Evolutionary conservation across 1,140 invertebrate species (phyloP), one percentile per base, ranked within the genome.

Genomic region (Eulimnadia texana): DNA sequence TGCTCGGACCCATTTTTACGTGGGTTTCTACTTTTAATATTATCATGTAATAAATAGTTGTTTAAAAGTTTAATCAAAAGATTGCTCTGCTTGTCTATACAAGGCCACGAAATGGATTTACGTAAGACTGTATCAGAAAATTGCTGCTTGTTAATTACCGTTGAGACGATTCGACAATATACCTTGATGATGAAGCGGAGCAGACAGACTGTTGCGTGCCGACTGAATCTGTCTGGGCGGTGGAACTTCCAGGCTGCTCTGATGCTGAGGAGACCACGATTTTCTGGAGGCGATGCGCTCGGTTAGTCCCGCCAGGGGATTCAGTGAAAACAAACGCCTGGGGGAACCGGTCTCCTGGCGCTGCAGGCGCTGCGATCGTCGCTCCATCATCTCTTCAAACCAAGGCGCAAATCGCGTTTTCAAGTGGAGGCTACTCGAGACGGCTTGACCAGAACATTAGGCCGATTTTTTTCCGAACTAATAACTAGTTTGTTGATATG

Each of bases 231-330:
- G 53, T 23, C 60, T 22, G n/a, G 60, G 60, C 25, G 60, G 49
- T 20, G 60, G 60, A 16, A 61, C 60, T 24, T 61, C 60, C 25
- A 61, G 50, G 23, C 60, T 61, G 42, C 49, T 52, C 33, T 61
- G 60, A 11, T 61, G 60, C 20, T 61, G 60, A 1, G 60, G 60
- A 19, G 60, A 54, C 60, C 60, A 61, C n/a, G 51, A 52, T 19
- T 51, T 50, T 61, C 50, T 27, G 23, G 50, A 22, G 49, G 27
- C 28, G n/a, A 54, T 54, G 25, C 29, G 28, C 27, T 57, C 33
- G 24, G n/a, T 51, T n/a, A 6, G 19, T 9, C 58, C 50, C 58
- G 27, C 13, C 13, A 50, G 22, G n/a, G 42, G 47, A 16, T 47
- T 60, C 2, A 50, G 6, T 11, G 47, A 42, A 42, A 42, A 42